These are phyloP conservation scores for Quadriops clusia DNA, from an alignment of 2,888 invertebrate species.

Conservation along the genomic window DNA sequence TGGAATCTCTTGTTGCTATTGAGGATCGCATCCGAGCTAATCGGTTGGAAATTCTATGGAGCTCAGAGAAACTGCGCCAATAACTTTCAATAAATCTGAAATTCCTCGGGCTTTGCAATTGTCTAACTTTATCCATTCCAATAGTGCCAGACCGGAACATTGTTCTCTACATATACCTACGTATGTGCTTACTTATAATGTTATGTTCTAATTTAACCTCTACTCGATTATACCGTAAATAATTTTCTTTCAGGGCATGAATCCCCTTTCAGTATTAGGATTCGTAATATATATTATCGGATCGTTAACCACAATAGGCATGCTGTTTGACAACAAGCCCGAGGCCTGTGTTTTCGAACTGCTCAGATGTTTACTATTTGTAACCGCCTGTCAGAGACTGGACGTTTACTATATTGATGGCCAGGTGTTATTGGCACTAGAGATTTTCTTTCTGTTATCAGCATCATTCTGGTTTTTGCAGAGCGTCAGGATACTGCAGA, in stretches of 20 bases:
- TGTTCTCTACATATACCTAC: no score
- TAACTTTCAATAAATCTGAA: no score
- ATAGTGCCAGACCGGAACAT: no score
- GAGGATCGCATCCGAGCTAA: no score
- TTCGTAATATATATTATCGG: slow-evolving; percentile 53
- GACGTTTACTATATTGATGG: slow-evolving; percentile 33
- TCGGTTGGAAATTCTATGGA: no score
- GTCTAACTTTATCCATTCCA: no score
- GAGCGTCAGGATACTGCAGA: slow-evolving; percentile 44
- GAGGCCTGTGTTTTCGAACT: slow-evolving; percentile 52
- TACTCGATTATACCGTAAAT: no score
- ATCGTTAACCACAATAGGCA: slow-evolving; percentile 56
- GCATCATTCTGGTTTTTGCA: slow-evolving; percentile 55
- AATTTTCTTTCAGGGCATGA: slow-evolving; percentile 48
- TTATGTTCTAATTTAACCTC: no score
- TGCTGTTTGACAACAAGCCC: slow-evolving; percentile 56
- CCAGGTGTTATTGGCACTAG: slow-evolving; percentile 36
- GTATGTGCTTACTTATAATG: no score
- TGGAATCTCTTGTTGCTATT: no score
- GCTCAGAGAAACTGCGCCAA: no score
- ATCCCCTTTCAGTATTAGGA: slow-evolving; percentile 44
- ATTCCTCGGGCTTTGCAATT: no score
- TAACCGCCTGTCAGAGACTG: slow-evolving; percentile 37
- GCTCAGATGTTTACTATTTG: slow-evolving; percentile 50
- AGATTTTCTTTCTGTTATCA: slow-evolving; percentile 47